These are phyloP conservation scores for Neoseiulus cucumeris DNA, from an alignment of 1,140 invertebrate species.

Conservation along the genomic window DNA sequence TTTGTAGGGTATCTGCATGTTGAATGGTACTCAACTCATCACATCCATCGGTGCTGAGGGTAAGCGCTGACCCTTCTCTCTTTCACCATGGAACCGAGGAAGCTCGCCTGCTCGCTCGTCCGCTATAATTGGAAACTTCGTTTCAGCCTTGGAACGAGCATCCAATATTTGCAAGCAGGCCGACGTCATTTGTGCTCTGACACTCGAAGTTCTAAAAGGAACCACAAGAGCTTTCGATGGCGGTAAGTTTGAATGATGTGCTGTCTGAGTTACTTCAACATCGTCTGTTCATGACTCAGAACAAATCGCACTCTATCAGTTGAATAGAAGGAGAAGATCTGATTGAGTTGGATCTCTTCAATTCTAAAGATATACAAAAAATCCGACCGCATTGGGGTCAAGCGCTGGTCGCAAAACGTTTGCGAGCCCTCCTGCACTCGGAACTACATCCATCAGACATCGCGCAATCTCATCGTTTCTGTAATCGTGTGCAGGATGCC, in stretches of 20 bases:
- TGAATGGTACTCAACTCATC: constrained; percentile 55
- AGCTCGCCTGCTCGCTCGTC: not conserved
- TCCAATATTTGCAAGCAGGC: constrained; percentile 41
- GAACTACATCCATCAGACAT: constrained; percentile 46
- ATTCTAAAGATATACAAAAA: constrained; percentile 37
- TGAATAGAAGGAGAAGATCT: too few species aligned
- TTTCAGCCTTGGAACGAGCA: constrained; percentile 39
- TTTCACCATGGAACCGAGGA: not conserved
- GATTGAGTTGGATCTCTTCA: too few species aligned
- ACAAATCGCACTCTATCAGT: too few species aligned
- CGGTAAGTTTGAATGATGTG: constrained; percentile 32
- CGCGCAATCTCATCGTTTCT: constrained; percentile 47
- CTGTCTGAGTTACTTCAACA: not conserved
- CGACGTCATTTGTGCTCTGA: constrained; percentile 47
- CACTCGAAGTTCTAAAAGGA: constrained; percentile 49
- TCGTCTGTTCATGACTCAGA: constrained; percentile 4
- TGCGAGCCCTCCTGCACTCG: constrained; percentile 44
- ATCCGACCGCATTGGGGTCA: constrained; percentile 47
- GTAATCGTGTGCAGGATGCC: constrained; percentile 48
- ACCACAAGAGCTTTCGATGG: constrained; percentile 46
- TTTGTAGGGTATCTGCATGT: constrained; percentile 40
- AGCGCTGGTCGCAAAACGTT: constrained; percentile 37
- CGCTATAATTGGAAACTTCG: not conserved
- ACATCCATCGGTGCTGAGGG: constrained; percentile 45
- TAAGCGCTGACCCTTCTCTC: constrained; percentile 18